phyloP scores from a whole-genome alignment of 2,113 vertebrate genomes.

The Pandion haliaetus region DNA sequence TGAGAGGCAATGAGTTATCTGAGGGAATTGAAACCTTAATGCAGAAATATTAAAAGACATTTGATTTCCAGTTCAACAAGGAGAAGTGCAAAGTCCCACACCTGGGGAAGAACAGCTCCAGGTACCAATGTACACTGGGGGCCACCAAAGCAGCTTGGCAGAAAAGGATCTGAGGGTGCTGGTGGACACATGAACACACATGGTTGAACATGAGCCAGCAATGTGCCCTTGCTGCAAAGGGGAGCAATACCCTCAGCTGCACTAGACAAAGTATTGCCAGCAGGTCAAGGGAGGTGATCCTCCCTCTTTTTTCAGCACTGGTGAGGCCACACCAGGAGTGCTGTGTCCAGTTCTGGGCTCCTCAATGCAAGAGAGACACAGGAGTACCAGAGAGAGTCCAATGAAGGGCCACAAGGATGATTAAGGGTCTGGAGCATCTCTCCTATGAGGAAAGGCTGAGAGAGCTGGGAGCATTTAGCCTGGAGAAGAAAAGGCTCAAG shows the following conservation, averaged over 20 bases:
- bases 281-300: neutral
- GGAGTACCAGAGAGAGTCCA: neutral
- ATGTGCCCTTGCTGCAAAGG: neutral
- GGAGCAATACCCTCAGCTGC: neutral
- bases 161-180: neutral
- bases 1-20: neutral
- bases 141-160: neutral
- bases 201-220: neutral
- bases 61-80: neutral
- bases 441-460: neutral
- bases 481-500: too few relatives aligned
- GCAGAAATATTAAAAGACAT: neutral
- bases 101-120: neutral
- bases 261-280: neutral
- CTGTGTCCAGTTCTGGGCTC: neutral
- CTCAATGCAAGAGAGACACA: neutral
- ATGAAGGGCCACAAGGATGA: neutral
- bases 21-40: neutral
- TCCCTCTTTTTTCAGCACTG: neutral
- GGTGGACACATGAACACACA: neutral
- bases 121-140: too few relatives aligned
- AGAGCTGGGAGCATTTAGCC: neutral
- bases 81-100: neutral
- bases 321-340: neutral
- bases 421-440: neutral